Conservation (phyloP, 2,888 invertebrate species). For the Limnephilus auricula region DNA sequence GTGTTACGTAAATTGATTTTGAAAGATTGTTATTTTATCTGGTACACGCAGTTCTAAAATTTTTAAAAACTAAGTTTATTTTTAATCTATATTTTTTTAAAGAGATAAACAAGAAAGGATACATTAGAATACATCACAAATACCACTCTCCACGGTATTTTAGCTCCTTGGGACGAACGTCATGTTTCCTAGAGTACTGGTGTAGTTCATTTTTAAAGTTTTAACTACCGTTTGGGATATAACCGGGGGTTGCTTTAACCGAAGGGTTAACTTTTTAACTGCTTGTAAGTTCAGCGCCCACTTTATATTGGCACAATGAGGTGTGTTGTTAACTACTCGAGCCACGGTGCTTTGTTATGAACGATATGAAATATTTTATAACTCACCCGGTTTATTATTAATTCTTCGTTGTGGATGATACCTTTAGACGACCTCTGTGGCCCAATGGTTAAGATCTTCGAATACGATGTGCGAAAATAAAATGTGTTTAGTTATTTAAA, state of each 20-base stretch:
- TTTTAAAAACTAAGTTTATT: too few species aligned
- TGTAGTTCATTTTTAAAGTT: constrained; percentile 21
- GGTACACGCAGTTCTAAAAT: too few species aligned
- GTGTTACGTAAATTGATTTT: too few species aligned
- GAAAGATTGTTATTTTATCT: too few species aligned
- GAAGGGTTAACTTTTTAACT: background rate
- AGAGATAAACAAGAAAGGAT: too few species aligned
- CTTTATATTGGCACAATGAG: background rate
- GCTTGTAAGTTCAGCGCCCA: constrained; percentile 4
- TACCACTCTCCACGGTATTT: background rate
- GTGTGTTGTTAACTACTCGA: background rate
- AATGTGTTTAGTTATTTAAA: too few species aligned
- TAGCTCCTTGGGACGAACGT: background rate
- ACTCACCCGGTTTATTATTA: background rate
- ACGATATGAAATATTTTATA: background rate
- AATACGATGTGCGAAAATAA: too few species aligned
- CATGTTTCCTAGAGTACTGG: constrained; percentile 24
- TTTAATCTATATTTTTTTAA: too few species aligned
- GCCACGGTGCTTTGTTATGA: background rate
- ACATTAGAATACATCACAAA: too few species aligned
- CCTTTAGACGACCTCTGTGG: background rate
- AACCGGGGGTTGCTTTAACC: background rate
- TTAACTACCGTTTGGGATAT: constrained; percentile 23
- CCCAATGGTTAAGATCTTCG: too few species aligned
- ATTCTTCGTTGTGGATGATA: background rate